Evolutionary conservation across 2,113 vertebrate species (phyloP).

Genomic region (Zeus faber): DNA sequence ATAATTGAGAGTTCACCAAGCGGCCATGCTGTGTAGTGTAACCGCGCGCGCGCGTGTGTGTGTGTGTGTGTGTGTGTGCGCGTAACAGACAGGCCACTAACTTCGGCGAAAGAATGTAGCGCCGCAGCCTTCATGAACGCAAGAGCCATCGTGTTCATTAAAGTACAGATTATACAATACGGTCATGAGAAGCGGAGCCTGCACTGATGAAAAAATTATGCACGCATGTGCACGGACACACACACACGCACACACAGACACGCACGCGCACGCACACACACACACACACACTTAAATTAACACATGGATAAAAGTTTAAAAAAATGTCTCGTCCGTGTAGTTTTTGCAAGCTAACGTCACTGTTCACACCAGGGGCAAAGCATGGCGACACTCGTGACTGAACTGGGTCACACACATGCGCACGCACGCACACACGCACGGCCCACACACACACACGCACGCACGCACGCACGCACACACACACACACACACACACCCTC

Average conservation of each 20-base stretch:
- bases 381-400: constrained; percentile 59
- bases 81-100: neutral
- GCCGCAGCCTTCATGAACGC: too few species aligned
- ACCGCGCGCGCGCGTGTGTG: neutral
- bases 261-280: constrained; percentile 3
- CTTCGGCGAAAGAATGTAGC: too few species aligned
- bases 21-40: constrained; percentile 27
- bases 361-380: constrained; percentile 60
- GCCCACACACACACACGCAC: constrained; percentile 19
- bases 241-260: constrained; percentile 19
- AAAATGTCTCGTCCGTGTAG: constrained; percentile 23
- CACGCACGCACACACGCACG: constrained; percentile 19
- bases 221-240: neutral
- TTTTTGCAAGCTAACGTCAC: constrained; percentile 53
- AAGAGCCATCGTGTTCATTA: neutral
- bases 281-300: constrained; percentile 5
- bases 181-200: neutral
- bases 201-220: too few species aligned
- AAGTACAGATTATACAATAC: neutral
- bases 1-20: constrained; percentile 61
- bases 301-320: too few species aligned
- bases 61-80: neutral
- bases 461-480: constrained; percentile 6
- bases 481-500: constrained; percentile 12
- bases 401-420: constrained; percentile 63